Evolutionary conservation across 1,140 invertebrate species (phyloP), one percentile per base, ranked within the genome.

Genomic region (Hypothenemus hampei): DNA sequence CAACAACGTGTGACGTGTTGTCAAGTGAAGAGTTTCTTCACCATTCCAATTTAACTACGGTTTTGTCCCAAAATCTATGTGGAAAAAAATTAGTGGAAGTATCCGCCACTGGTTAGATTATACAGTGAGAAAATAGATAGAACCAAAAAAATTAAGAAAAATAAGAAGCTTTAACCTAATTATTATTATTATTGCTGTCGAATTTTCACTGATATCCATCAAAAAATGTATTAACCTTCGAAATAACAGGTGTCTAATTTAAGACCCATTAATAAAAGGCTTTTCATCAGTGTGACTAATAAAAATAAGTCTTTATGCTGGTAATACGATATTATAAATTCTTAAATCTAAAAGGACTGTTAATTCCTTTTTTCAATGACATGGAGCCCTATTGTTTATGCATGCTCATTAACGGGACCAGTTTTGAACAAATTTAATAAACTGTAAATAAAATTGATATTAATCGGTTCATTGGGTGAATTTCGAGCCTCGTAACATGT

Each of bases 341-440:
- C 23, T 33, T 46, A 31, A 40, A 23, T 31, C 43, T 23, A 31
- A 10, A 31, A n/a, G n/a, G n/a, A n/a, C n/a, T 6, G 10, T 46
- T 31, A 46, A 46, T 29, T 19, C 15, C 41, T 20, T 35, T 48
- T 48, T 33, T 20, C 46, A 48, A 36, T 11, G 20, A 18, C 7
- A 48, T 10, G 26, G 18, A 48, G 46, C 22, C 41, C 41, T 16
- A 48, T 48, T 48, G 46, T 48, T 48, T 48, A 48, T 48, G n/a
- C 13, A 20, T 20, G 26, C 21, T 50, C 48, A 50, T 50, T 50
- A 26, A 18, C 35, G 18, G 35, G 48, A 40, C 35, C 48, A 37
- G 48, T 50, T 50, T 50, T 40, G 8, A 50, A 39, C 48, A 50
- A 50, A 50, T 50, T 41, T 41, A 36, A 50, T 50, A 50, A 50